A percentile compares a stretch with the other conserved stretches of the same genome.
phyloP scores from a whole-genome alignment of 2,888 invertebrate genomes.

The Luperina testacea region DNA sequence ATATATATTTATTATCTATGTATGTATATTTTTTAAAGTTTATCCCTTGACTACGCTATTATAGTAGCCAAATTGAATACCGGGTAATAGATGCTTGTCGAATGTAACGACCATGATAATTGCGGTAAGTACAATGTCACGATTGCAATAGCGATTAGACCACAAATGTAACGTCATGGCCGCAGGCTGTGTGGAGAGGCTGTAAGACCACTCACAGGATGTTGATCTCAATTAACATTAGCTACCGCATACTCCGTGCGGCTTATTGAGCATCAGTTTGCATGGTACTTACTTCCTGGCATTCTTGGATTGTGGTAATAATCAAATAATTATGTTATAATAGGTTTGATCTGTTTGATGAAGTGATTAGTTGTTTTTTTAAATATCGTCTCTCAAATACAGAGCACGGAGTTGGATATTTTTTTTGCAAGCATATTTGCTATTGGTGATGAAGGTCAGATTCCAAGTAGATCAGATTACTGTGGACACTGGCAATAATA shows the following conservation, averaged over 20 bases:
- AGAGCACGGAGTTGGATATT: neutral
- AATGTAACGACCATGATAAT: slow-evolving; percentile 33
- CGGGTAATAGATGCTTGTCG: slow-evolving; percentile 24
- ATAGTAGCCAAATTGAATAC: neutral
- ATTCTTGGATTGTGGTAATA: neutral
- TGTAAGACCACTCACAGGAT: slow-evolving; percentile 30
- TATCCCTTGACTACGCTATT: neutral
- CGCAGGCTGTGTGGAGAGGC: slow-evolving; percentile 26
- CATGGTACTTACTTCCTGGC: neutral
- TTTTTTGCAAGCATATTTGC: neutral
- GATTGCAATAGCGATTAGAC: slow-evolving; percentile 45
- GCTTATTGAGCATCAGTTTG: slow-evolving; percentile 33
- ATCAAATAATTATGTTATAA: neutral
- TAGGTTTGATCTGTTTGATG: neutral
- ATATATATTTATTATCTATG: neutral
- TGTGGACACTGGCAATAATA: neutral
- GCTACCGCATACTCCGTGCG: slow-evolving; percentile 46
- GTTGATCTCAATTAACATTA: slow-evolving; percentile 57
- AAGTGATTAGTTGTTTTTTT: neutral
- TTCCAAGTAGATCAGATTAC: neutral
- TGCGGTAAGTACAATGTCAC: slow-evolving; percentile 37
- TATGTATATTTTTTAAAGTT: neutral
- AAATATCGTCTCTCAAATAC: neutral
- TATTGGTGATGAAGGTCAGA: too few relatives aligned
- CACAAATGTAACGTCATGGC: slow-evolving; percentile 51